Percentiles rank a stretch among this genome's conserved stretches.
These are phyloP conservation scores for Cheilosia vulpina DNA, from an alignment of 2,888 invertebrate species.

Conservation along the genomic window DNA sequence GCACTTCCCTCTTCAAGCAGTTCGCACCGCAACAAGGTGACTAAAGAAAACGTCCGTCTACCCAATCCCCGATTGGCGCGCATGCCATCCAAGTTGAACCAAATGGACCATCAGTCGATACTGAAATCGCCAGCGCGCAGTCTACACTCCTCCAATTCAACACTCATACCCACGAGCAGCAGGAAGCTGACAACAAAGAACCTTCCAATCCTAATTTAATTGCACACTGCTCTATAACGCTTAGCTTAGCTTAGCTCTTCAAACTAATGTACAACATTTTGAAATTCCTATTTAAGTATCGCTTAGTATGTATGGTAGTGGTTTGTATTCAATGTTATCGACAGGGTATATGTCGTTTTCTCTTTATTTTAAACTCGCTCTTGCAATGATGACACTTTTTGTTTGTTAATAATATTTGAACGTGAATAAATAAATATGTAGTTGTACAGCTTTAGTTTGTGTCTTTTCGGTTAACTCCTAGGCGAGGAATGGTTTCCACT, in stretches of 20 bases:
- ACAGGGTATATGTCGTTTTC: constrained; percentile 30
- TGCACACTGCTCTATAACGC: constrained; percentile 1
- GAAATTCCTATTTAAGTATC: constrained; percentile 39
- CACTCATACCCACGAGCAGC: constrained; percentile 66
- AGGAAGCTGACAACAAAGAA: constrained; percentile 80
- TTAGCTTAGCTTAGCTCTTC: constrained; percentile 16
- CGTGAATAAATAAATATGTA: constrained; percentile 40
- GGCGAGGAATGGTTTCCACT: not conserved
- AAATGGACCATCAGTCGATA: constrained; percentile 44
- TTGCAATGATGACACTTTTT: constrained; percentile 49
- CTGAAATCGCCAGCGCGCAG: constrained; percentile 56
- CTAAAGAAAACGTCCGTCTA: constrained; percentile 72
- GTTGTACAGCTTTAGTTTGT: not conserved
- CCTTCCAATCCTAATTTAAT: constrained; percentile 79
- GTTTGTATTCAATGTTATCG: constrained; percentile 41
- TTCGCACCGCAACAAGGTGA: constrained; percentile 33
- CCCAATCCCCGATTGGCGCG: constrained; percentile 74
- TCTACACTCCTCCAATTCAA: constrained; percentile 70
- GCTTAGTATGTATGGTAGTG: constrained; percentile 59
- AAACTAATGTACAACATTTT: constrained; percentile 66
- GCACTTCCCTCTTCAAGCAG: not conserved
- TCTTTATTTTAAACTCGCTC: constrained; percentile 34
- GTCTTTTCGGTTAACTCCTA: too few species aligned
- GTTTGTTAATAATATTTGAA: constrained; percentile 32
- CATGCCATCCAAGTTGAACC: constrained; percentile 75